Conservation (phyloP, 2,113 vertebrate species). For the Guaruba guarouba region DNA sequence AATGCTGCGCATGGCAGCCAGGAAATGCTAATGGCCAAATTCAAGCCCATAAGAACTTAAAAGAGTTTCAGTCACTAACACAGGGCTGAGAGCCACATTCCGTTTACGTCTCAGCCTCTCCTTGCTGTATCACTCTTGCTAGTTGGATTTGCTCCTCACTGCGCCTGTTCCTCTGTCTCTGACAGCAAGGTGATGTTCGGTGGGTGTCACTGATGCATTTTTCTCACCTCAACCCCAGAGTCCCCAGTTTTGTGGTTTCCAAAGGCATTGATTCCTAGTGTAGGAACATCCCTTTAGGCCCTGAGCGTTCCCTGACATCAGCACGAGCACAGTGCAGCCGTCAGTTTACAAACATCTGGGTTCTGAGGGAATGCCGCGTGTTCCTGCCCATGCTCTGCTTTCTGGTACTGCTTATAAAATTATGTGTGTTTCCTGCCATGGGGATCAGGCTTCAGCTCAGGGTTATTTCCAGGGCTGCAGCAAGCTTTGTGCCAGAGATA, state of each 20-base stretch:
- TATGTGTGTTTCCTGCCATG: neutral
- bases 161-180: neutral
- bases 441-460: neutral
- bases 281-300: neutral
- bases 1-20: neutral
- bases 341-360: neutral
- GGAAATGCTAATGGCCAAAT: neutral
- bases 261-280: neutral
- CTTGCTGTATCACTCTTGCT: neutral
- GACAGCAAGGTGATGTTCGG: neutral
- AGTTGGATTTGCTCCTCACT: neutral
- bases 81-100: neutral
- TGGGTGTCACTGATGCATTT: neutral
- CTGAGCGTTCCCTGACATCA: neutral
- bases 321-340: fast-evolving
- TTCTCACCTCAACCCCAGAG: fast-evolving
- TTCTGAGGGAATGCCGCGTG: neutral
- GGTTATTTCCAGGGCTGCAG: constrained; percentile 18
- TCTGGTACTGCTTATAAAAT: neutral
- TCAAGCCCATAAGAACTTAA: neutral
- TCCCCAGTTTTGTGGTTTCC: neutral
- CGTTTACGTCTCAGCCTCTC: neutral
- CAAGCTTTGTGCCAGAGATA: neutral
- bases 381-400: neutral
- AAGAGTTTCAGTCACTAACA: neutral